Base-by-base conservation (phyloP, 2,797 vertebrate species). In the Saxicola maurus region DNA sequence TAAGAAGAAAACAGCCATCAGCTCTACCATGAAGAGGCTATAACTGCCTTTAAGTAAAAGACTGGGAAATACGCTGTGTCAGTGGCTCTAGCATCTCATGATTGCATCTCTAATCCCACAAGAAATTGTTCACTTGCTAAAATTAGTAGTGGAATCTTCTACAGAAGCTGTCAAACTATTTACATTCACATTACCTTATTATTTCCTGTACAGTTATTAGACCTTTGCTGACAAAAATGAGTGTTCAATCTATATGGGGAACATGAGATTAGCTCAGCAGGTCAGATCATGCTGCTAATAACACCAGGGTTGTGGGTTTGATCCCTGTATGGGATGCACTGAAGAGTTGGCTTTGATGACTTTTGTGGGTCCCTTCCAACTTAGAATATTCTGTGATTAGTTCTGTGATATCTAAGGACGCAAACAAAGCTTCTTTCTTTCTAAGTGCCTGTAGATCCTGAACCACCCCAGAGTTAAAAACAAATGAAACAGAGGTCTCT, bases 181-280 rank as follows among this genome's bases (percentile, higher is more conserved):
- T 77, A 66, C 25, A 38, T 67, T 77, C 11, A 10, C 3, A 3
- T 66, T 33, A 43, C 11, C 8, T 80, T 9, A 55, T 51, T 61
- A 55, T 45, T 66, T 77, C 28, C 31, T 20, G 17, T 24, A 35
- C 13, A 51, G 27, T n/a, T 85, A 31, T 12, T 55, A 76, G 35
- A 20, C 9, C 16, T 59, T 51, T 69, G 8, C 23, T 71, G 61
- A 62, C 49, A 86, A 77, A 81, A 83, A 71, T 13, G 6, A 56
- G n/a, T 1, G 2, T 38, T 61, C 9, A 31, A 1, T 42, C 24
- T n/a, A 19, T 6, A 11, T 1, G 2, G 27, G 60, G 7, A 57
- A 57, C 8, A 23, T 43, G 18, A 37, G 18, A 28, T 51, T 28
- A 74, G 31, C 23, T 57, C 69, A 73, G 17, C n/a, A 51, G 18